These are phyloP conservation scores for Lathamus discolor DNA, from an alignment of 2,113 vertebrate species.

Conservation along the genomic window DNA sequence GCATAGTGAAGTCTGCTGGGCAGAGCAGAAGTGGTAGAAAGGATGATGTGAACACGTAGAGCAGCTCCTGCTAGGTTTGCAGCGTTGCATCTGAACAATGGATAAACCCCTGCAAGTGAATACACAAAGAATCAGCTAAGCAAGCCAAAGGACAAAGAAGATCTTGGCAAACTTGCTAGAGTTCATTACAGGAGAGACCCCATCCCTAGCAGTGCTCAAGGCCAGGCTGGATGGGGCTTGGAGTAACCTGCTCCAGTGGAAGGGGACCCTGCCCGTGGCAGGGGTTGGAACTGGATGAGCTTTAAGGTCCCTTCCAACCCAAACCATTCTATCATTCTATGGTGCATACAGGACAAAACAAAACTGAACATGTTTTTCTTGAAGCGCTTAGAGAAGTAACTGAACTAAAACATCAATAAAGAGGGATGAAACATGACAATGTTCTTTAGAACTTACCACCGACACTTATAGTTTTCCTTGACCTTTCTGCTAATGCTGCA, in stretches of 20 bases:
- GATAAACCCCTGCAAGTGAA: constrained; percentile 85
- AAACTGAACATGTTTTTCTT: not conserved
- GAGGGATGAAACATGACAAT: not conserved
- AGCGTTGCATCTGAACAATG: constrained; percentile 86
- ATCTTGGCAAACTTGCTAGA: not conserved
- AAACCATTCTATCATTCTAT: not conserved
- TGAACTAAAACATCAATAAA: not conserved
- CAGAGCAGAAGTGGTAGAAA: constrained; percentile 37
- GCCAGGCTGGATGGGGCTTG: not conserved
- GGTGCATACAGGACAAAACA: not conserved
- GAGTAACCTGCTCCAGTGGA: not conserved
- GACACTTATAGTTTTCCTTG: constrained; percentile 73
- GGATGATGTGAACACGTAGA: constrained; percentile 82
- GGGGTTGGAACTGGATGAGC: not conserved
- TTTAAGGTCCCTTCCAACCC: not conserved
- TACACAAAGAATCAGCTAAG: not conserved
- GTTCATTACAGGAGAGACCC: not conserved
- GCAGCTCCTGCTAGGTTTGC: constrained; percentile 87
- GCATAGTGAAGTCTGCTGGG: not conserved
- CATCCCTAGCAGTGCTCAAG: not conserved
- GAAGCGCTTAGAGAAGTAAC: not conserved
- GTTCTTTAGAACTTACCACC: constrained; percentile 80
- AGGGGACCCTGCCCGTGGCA: not conserved
- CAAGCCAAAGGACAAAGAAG: not conserved
- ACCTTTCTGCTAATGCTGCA: constrained; percentile 70